These are phyloP conservation scores for Entomobrya proxima DNA, from an alignment of 2,888 invertebrate species.

Conservation along the genomic window DNA sequence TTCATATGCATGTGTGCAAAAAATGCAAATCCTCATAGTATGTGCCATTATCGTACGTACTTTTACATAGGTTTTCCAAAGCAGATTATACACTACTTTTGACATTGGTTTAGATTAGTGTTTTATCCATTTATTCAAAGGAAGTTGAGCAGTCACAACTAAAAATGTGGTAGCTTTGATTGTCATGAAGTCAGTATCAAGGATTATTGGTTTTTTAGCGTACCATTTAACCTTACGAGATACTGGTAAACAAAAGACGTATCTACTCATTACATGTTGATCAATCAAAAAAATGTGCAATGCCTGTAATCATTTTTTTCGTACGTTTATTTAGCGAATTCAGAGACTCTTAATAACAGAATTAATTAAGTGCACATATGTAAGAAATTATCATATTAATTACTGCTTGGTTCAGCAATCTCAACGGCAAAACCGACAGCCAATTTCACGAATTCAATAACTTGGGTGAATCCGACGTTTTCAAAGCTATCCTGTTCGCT, in stretches of 20 bases:
- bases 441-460: slow-evolving; percentile 60
- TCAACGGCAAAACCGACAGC: slow-evolving; percentile 54
- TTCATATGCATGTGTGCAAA: no score
- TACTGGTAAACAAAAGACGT: no score
- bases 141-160: not conserved
- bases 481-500: slow-evolving; percentile 44
- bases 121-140: not conserved
- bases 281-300: no score
- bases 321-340: no score
- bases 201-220: not conserved
- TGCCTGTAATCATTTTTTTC: no score
- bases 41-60: no score
- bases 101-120: not conserved
- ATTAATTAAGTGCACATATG: no score
- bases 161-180: not conserved
- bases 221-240: not conserved
- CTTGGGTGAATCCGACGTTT: slow-evolving; percentile 43
- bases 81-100: not conserved
- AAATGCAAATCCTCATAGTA: no score
- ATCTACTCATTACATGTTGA: no score
- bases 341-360: no score
- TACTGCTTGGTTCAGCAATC: slow-evolving; percentile 49
- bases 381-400: slow-evolving; percentile 29
- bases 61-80: no score
- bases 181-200: not conserved